Base-by-base conservation (phyloP, 64 coral and sea anemone species). In the Montipora efflorescens region DNA sequence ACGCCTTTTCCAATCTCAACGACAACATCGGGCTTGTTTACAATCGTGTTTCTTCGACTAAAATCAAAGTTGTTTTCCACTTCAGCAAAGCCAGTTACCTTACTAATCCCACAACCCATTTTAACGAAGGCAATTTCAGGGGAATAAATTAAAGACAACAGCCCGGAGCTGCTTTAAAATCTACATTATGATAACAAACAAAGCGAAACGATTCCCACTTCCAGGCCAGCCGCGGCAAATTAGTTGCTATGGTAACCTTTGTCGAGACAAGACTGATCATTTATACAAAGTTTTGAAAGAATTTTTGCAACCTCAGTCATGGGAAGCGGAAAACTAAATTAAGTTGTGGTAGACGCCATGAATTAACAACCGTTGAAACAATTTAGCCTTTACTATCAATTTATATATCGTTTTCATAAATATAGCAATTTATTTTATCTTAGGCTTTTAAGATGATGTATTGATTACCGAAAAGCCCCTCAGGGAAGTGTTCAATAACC, bases 51-150 rank as follows among this genome's bases (percentile, higher is more conserved):
- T 86, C 96, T 76, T 20, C 96, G 96, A 16, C 89, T 84, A 89
- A 97, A 90, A 70, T 97, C 96, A 89, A 97, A 97, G 16, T 46
- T 76, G 4, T 61, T 86, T 73, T 50, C 70, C 6, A n/a, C 47
- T 47, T 81, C 69, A 22, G 90, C 78, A 45, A 89, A 44, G 43
- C 8, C 64, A 59, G 64, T 78, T 23, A 71, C 14, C 2, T 93
- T 95, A 61, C 96, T 97, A 77, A 71, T 22, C 67, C 89, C 93
- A 48, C 96, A 97, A 79, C 96, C 96, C 96, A 97, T 97, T 70
- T 74, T 88, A 62, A 3, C 4, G 19, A 64, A 14, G 14, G 61
- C 13, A 64, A 64, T 16, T 64, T 3, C 14, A 64, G 61, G 15
- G 2, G 13, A 64, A 12, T 12, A 14, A 64, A 11, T 7, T 14